These are phyloP conservation scores for Campylomormyrus tamandua DNA, from an alignment of 2,113 vertebrate genomes.

Conservation along the genomic window DNA sequence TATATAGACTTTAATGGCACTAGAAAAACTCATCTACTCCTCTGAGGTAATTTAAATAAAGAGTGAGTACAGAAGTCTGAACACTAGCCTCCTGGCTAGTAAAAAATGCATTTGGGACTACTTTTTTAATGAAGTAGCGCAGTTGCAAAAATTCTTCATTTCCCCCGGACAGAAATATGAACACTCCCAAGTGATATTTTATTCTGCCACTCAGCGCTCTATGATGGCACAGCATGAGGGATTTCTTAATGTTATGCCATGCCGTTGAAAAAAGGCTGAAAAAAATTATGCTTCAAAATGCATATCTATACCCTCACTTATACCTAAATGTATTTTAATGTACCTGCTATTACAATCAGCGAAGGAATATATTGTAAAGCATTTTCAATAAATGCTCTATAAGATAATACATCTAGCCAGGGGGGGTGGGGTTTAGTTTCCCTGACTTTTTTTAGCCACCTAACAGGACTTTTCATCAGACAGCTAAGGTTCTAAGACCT, in stretches of 20 bases:
- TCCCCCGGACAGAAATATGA: not conserved
- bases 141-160: not conserved
- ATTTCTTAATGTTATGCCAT: not conserved
- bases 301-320: not conserved
- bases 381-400: not conserved
- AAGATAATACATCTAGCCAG: not conserved
- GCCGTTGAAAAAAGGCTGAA: constrained; percentile 11
- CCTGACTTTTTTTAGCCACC: too few species aligned
- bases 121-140: not conserved
- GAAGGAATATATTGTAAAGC: not conserved
- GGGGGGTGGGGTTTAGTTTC: not conserved
- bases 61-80: not conserved
- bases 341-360: not conserved
- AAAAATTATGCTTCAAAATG: not conserved
- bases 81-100: not conserved
- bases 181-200: not conserved
- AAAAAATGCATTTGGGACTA: not conserved
- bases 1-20: not conserved
- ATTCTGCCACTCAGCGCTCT: not conserved
- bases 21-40: not conserved
- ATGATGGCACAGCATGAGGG: constrained; percentile 14
- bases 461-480: not conserved
- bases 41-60: not conserved
- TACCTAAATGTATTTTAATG: constrained; percentile 18
- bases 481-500: not conserved